phyloP scores from a whole-genome alignment of 2,113 vertebrate genomes.

The Motacilla tschutschensis region DNA sequence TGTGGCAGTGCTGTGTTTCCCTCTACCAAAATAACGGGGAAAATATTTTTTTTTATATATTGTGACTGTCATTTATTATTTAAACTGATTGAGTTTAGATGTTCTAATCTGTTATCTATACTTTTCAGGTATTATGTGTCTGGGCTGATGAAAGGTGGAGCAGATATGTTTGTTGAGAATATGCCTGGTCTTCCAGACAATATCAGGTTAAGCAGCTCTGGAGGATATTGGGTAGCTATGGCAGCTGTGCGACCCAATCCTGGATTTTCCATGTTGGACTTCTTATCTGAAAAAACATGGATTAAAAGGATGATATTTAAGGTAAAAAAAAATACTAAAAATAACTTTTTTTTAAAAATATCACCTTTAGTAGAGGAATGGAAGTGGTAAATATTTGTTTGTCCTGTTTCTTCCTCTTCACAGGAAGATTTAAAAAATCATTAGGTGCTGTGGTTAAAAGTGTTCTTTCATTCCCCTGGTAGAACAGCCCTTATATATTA shows the following conservation, averaged over 20 bases:
- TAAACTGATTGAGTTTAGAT: background rate
- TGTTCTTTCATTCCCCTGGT: background rate
- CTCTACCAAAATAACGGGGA: background rate
- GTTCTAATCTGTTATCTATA: background rate
- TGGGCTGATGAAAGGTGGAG: constrained; percentile 93
- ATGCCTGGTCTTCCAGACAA: constrained; percentile 95
- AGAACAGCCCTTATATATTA: background rate
- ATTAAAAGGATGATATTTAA: constrained; percentile 94
- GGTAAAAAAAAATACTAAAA: constrained; percentile 65
- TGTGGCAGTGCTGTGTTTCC: background rate
- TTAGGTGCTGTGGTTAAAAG: background rate
- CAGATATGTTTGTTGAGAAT: constrained; percentile 94
- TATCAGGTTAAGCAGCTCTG: constrained; percentile 87
- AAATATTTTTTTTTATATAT: background rate
- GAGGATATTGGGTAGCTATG: constrained; percentile 97
- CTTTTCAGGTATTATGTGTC: constrained; percentile 89
- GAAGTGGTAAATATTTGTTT: background rate
- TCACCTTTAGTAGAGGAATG: background rate
- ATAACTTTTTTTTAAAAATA: background rate
- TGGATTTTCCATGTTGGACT: constrained; percentile 95
- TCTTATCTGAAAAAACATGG: constrained; percentile 90
- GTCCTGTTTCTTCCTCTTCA: background rate
- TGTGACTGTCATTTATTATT: background rate
- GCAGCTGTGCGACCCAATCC: constrained; percentile 83
- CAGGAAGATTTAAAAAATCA: background rate